Base-by-base conservation (phyloP, 1,140 invertebrate genomes). In the Dinothrombium tinctorium region DNA sequence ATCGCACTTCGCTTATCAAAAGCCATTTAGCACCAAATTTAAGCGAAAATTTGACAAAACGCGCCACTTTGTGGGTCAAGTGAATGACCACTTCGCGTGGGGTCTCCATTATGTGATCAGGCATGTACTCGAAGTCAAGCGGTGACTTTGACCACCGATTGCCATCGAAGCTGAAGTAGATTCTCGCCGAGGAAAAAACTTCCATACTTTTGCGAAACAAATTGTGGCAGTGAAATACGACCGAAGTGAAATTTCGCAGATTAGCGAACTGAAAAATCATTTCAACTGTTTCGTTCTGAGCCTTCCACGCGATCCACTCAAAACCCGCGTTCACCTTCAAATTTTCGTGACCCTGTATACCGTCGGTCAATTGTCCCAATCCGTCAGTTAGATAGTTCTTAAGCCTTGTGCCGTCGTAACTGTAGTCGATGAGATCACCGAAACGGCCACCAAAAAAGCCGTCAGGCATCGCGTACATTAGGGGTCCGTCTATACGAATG, bases 331-430 rank as follows among this genome's bases (percentile, higher is more conserved):
- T 73, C n/a, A 67, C 58, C 48, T 72, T 67, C 55, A 78, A 81
- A 55, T 81, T 73, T 44, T 76, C 71, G n/a, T 70, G 67, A 32
- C 81, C 80, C 46, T 64, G 65, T 47, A 70, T 68, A 8, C 84
- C 83, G 56, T 90, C 82, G 14, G 73, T 75, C 40, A 92, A 63
- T 54, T 82, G 76, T n/a, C 86, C 86, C 2, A 90, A 60, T 15
- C 84, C 84, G 33, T 72, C 67, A 12, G 65, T 59, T 40, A 84
- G 66, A 46, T 73, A 57, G 50, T 68, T 65, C 49, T 72, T 68
- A 64, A 77, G 74, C 14, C 57, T 45, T 41, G 72, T 65, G 2
- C 89, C 87, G 59, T 95, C 89, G 60, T 92, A 96, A 26, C 75
- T 79, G 48, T 75, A 71, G 57, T 95, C 89, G 44, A 74, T 78